These are phyloP conservation scores for Sycobia sp. DNA, from an alignment of 1,140 invertebrate genomes.

Conservation along the genomic window DNA sequence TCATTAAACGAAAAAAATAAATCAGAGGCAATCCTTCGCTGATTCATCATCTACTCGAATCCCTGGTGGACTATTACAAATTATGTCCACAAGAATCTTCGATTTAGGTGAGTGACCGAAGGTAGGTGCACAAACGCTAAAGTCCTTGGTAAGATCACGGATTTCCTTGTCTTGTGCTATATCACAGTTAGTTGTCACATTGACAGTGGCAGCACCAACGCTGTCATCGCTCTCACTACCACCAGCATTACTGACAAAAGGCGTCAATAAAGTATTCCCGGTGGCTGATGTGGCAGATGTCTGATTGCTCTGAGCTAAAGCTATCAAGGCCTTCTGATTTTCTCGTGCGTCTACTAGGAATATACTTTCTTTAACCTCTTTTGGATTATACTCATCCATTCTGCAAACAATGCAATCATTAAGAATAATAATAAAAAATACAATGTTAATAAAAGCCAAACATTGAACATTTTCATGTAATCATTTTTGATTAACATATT, in stretches of 20 bases:
- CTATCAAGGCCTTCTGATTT: conserved; percentile 70
- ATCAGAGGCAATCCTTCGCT: conserved; percentile 57
- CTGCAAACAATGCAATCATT: conserved; percentile 45
- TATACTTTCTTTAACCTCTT: conserved; percentile 83
- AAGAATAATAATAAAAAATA: too few relatives aligned
- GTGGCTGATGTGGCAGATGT: conserved; percentile 43
- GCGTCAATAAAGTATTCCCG: conserved; percentile 20
- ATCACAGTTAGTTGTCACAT: conserved; percentile 40
- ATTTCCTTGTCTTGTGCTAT: conserved; percentile 49
- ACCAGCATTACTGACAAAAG: conserved; percentile 9
- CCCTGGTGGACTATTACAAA: conserved; percentile 38
- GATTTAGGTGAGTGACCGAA: conserved; percentile 49
- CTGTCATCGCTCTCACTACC: conserved; percentile 35
- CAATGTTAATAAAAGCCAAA: too few relatives aligned
- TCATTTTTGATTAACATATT: too few relatives aligned
- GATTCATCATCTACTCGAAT: conserved; percentile 51
- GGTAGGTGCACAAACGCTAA: conserved; percentile 54
- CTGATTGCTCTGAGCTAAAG: conserved; percentile 57
- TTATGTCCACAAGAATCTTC: conserved; percentile 35
- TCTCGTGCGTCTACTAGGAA: conserved; percentile 79
- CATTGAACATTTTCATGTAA: too few relatives aligned
- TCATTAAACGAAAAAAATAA: conserved; percentile 49
- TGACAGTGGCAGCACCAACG: conserved; percentile 38
- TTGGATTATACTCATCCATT: conserved; percentile 78
- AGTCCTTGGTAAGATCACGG: conserved; percentile 54